Base-by-base conservation (phyloP, 2,888 invertebrate species). In the Pachliopta kotzebuea region DNA sequence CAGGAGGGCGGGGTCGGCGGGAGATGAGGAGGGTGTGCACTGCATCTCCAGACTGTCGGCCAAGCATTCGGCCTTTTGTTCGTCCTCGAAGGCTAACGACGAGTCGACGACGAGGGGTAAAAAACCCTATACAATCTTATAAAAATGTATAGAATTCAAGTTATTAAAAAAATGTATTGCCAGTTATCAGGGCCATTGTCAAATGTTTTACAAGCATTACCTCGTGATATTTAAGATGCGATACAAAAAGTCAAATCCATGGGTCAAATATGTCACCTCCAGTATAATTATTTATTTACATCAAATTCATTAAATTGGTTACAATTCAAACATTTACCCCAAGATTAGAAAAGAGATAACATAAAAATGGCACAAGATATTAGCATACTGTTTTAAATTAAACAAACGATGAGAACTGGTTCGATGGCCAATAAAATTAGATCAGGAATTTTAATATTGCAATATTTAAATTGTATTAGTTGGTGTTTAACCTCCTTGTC, bases 201-300 rank as follows among this genome's bases (percentile, higher is more conserved):
- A 52, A 2, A 4, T 14, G 23, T 23, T 52, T 50, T 45, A 20
- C 50, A 21, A n/a, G n/a, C n/a, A n/a, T 52, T 52, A 21, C 50
- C 50, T 52, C 14, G 9, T 52, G 21, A 52, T 23, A 21, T 52
- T 52, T 52, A 21, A 18, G 20, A 52, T 52, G 21, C 11, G 14
- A 9, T n/a, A 52, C n/a, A 11, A 52, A 23, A 52, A 21, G 21
- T 52, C 21, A 21, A 52, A 52, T 42, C 56, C 59, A 56, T 63
- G 71, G 83, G 80, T 84, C 80, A 83, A 77, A 72, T 72, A 78
- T 81, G 75, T 83, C 76, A 81, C 76, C 79, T 76, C 73, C 69
- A 70, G 62, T 66, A 73, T 76, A 80, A 79, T 66, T 73, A 75
- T 80, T 76, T 71, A 74, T 74, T 73, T 69, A 45, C 72, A 70